A percentile compares a stretch with the other conserved stretches of the same genome.
Conservation (phyloP, 1,140 invertebrate genomes). For the Physella acuta region DNA sequence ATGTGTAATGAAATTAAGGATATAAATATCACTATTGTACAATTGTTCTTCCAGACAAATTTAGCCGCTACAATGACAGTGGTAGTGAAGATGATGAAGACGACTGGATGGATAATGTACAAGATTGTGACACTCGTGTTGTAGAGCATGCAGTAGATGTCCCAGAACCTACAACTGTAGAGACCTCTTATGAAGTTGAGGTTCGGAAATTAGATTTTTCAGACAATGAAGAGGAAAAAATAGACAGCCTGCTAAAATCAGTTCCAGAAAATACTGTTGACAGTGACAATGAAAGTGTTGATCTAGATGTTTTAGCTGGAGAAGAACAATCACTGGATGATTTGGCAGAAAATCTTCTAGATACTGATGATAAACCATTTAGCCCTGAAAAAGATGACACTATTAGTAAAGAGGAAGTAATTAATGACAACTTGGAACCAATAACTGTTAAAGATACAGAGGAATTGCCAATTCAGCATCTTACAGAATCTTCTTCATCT, state of each 20-base stretch:
- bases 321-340: background rate
- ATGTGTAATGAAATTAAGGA: too few relatives aligned
- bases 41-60: constrained; percentile 19
- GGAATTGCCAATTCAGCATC: too few relatives aligned
- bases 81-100: constrained; percentile 22
- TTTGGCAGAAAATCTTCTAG: background rate
- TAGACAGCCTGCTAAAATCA: background rate
- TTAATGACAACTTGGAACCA: too few relatives aligned
- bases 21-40: too few relatives aligned
- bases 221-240: constrained; percentile 20
- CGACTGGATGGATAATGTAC: constrained; percentile 7
- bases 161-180: background rate
- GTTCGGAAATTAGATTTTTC: constrained; percentile 11
- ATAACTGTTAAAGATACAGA: too few relatives aligned
- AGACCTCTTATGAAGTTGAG: constrained; percentile 18
- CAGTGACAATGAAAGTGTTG: constrained; percentile 25
- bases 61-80: constrained; percentile 23
- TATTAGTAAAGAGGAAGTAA: constrained; percentile 4
- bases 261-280: background rate
- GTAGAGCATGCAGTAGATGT: background rate
- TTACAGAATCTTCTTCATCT: constrained; percentile 12
- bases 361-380: background rate
- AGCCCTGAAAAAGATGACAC: too few relatives aligned
- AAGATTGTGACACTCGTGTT: background rate
- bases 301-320: constrained; percentile 21